Base-by-base conservation (phyloP, 2,113 vertebrate species). In the Pteropus alecto region DNA sequence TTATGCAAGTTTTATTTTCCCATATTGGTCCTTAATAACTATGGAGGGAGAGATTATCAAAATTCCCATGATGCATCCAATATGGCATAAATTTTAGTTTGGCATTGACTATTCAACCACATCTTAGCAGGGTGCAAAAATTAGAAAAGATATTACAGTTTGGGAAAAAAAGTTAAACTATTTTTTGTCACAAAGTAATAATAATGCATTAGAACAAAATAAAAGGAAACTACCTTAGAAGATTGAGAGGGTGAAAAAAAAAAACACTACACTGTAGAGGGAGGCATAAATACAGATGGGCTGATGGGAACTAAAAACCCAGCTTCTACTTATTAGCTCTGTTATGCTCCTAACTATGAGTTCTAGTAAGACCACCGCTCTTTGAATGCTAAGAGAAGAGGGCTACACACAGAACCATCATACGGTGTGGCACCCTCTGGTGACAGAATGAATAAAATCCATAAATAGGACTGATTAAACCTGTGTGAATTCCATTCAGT, bases 371-470 rank as follows among this genome's bases (percentile, higher is more conserved):
- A 94, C 95, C 90, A 96, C 96, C 95, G 24, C 11, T 54, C 56
- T 14, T 30, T 54, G 88, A 85, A 30, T 63, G 65, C 60, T 67
- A 76, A n/a, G 67, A 56, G 68, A 90, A 78, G 51, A 90, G 56
- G 56, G 48, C 71, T 77, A 26, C 38, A 35, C 68, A 70, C 21
- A 93, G 60, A 83, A 67, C 60, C 71, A 19, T 46, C 58, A 33
- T 12, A 88, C 18, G 61, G 43, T 38, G 79, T 35, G 85, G 91
- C 93, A 93, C 91, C 96, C 94, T 96, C 94, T 97, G 95, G 92
- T 97, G 97, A 98, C 95, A 86, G 95, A 93, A 94, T 68, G 68
- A 83, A 97, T 87, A 82, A 88, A 97, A 97, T 70, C 35, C 91
- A 35, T 77, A 78, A 74, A 35, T 2, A 56, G n/a, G 28, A 19